A percentile compares a stretch with the other conserved stretches of the same genome.
Conservation (phyloP, 2,888 invertebrate genomes). For the Acleris literana region DNA sequence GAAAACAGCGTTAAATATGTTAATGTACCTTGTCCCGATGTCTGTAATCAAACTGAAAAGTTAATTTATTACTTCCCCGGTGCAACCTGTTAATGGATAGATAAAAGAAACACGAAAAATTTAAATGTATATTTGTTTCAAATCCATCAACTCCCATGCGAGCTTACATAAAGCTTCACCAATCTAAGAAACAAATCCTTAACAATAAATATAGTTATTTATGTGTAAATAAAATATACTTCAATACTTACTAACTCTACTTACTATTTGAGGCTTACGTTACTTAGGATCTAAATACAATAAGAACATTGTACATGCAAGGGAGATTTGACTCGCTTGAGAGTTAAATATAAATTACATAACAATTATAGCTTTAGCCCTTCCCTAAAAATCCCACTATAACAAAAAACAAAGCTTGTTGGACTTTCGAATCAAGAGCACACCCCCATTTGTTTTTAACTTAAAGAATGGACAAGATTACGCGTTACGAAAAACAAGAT, state of each 20-base stretch:
- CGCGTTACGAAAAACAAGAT: neutral
- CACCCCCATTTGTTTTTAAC: neutral
- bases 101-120: conserved; percentile 1
- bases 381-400: conserved; percentile 21
- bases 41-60: no score
- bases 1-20: no score
- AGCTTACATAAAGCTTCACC: conserved; percentile 15
- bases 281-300: conserved; percentile 28
- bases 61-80: no score
- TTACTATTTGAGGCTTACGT: conserved; percentile 17
- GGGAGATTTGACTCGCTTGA: conserved; percentile 14
- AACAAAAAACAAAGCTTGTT: neutral
- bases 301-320: conserved; percentile 23
- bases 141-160: conserved; percentile 17
- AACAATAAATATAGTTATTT: conserved; percentile 10
- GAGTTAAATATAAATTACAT: conserved; percentile 17
- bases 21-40: no score
- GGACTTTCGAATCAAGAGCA: neutral
- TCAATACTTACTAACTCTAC: conserved; percentile 3
- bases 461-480: neutral
- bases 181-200: conserved; percentile 15
- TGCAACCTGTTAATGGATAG: no score
- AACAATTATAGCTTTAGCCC: conserved; percentile 18
- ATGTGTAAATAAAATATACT: conserved; percentile 16
- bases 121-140: conserved; percentile 28